Evolutionary conservation across 1,140 invertebrate genomes (phyloP), one percentile per base, ranked within the genome.

Genomic region (Pachyrhynchus sulphureomaculatus): DNA sequence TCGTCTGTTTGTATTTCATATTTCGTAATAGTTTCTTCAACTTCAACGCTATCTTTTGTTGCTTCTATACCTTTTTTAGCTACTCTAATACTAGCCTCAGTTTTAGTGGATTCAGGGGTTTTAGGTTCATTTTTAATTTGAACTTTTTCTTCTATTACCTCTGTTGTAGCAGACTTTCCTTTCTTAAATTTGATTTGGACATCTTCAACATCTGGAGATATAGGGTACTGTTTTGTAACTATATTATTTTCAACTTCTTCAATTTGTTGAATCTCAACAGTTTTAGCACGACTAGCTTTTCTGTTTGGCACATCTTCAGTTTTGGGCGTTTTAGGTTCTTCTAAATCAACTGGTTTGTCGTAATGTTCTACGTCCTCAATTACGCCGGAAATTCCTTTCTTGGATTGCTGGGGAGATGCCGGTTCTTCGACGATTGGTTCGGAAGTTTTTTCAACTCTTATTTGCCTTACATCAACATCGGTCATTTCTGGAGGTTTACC

Each of bases 381-480:
- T 20, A 58, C 55, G 41, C 64, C 49, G 20, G 59, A 61, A n/a
- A 76, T 68, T 77, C 77, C 56, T 79, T 76, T 61, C 77, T 80
- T 56, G 75, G 76, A 59, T 71, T 75, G 68, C 76, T 64, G 17
- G 39, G 68, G 68, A 10, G 65, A 68, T 6, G 41, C 3, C 3
- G 71, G 71, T 62, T 73, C 71, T 56, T 73, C 71, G 8, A 73
- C 44, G 4, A 73, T 64, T 8, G 71, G 71, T 66, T 73, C 70
- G 1, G 68, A 67, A 6, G 62, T 67, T 49, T 65, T 52, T 32
- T 26, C 42, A 2, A 68, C 15, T 39, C 37, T 37, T 5, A 47
- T 47, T 48, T 66, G 53, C 54, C 63, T 56, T 12, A 62, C 48
- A 33, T 68, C 63, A 20, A 67, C 51, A 29, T 55, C 33, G n/a